Evolutionary conservation across 1,140 invertebrate species (phyloP).

Genomic region (Orchestia grillus): DNA sequence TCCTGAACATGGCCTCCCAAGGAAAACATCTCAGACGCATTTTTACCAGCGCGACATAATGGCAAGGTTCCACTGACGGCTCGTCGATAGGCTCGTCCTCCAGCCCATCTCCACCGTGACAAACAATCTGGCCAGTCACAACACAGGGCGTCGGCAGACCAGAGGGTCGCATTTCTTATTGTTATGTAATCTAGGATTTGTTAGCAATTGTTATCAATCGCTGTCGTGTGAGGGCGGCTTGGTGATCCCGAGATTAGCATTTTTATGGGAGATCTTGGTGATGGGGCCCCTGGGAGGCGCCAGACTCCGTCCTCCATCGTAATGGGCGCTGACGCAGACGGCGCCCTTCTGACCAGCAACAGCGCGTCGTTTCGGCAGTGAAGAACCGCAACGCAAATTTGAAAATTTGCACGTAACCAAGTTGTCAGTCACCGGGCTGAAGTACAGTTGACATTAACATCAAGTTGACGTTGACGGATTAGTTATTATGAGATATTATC

Average conservation of each 20-base stretch:
- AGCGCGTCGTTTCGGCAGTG: background rate
- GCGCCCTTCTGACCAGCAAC: background rate
- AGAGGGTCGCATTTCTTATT: slow-evolving; percentile 3
- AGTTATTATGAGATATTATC: no score
- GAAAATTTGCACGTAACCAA: background rate
- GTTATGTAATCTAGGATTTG: slow-evolving; percentile 40
- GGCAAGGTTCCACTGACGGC: no score
- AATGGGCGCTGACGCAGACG: background rate
- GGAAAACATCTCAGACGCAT: no score
- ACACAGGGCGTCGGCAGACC: background rate
- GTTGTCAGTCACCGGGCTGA: background rate
- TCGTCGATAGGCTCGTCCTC: background rate
- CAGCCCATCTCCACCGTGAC: background rate
- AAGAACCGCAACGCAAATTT: background rate
- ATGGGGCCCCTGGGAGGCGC: background rate
- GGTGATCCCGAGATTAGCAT: slow-evolving; percentile 32
- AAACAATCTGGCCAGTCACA: background rate
- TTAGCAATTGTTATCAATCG: slow-evolving; percentile 46
- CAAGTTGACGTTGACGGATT: no score
- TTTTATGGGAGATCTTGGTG: slow-evolving; percentile 39
- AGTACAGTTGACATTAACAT: background rate
- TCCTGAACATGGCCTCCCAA: no score
- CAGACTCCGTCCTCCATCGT: background rate
- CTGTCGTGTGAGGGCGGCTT: slow-evolving; percentile 37
- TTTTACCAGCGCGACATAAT: no score